phyloP scores from a whole-genome alignment of 2,888 invertebrate genomes.

The Onchidella celtica region DNA sequence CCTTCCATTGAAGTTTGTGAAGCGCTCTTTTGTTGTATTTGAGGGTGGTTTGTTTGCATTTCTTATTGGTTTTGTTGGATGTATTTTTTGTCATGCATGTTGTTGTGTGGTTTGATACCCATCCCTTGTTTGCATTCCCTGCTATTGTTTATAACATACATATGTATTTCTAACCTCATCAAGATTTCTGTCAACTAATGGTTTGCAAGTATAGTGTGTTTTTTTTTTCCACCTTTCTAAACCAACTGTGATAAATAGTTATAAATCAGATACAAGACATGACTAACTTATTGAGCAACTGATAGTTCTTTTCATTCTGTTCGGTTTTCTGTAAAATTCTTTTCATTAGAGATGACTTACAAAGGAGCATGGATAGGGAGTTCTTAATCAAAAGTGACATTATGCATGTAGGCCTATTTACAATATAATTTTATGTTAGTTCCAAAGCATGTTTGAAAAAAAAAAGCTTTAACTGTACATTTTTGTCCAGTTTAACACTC shows the following conservation, averaged over 20 bases:
- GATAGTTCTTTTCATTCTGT: too few species aligned
- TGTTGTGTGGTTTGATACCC: slow-evolving; percentile 23
- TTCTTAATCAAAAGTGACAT: too few species aligned
- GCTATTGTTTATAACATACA: not conserved
- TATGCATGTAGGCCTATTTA: too few species aligned
- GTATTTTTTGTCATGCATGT: not conserved
- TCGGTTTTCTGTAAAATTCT: too few species aligned
- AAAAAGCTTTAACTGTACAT: too few species aligned
- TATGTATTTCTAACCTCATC: not conserved
- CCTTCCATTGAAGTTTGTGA: too few species aligned
- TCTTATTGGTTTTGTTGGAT: not conserved
- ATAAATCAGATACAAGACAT: not conserved
- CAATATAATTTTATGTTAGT: too few species aligned
- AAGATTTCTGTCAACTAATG: not conserved
- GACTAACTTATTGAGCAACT: slow-evolving; percentile 2
- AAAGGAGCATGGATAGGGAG: too few species aligned
- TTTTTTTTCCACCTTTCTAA: not conserved
- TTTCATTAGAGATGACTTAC: too few species aligned
- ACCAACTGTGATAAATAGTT: slow-evolving; percentile 19
- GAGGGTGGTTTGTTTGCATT: not conserved
- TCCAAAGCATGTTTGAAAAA: too few species aligned
- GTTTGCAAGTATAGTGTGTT: not conserved
- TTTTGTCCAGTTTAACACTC: too few species aligned
- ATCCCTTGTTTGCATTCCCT: slow-evolving; percentile 34
- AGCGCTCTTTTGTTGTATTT: not conserved